These are phyloP conservation scores for Ataeniobius toweri DNA, from an alignment of 2,797 vertebrate genomes.

Conservation along the genomic window DNA sequence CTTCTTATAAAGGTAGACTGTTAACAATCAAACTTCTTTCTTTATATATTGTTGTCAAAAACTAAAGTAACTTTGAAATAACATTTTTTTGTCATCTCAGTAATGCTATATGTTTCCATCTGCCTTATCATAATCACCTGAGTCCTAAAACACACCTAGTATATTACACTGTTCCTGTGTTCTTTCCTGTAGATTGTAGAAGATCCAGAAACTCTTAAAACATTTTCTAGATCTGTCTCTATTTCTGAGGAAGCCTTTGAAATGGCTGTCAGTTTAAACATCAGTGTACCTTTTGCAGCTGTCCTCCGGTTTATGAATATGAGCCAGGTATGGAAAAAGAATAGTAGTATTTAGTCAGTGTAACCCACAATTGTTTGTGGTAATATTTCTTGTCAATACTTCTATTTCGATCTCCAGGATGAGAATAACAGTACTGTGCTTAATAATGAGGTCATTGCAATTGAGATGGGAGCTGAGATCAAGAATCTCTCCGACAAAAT, in stretches of 20 bases:
- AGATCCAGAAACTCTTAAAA: fast-evolving
- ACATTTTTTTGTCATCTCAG: not conserved
- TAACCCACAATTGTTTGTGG: not conserved
- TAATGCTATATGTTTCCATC: not conserved
- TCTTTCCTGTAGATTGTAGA: constrained; percentile 62
- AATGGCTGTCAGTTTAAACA: fast-evolving
- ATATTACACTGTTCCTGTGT: not conserved
- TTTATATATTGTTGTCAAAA: too few relatives aligned
- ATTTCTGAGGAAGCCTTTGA: constrained; percentile 67
- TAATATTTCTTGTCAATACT: not conserved
- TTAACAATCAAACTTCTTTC: not conserved
- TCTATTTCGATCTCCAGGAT: constrained; percentile 53
- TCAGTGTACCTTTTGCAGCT: constrained; percentile 11
- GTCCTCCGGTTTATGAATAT: constrained; percentile 63
- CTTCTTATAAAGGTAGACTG: not conserved
- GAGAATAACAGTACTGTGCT: constrained; percentile 56
- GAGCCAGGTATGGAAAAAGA: constrained; percentile 44
- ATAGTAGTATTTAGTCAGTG: not conserved
- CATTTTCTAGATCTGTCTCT: constrained; percentile 13
- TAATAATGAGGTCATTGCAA: constrained; percentile 55
- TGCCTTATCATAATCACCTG: not conserved
- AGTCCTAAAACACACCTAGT: not conserved
- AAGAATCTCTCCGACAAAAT: constrained; percentile 63
- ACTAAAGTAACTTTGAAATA: too few relatives aligned
- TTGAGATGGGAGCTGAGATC: constrained; percentile 66